Evolutionary conservation across 2,113 vertebrate genomes (phyloP).

Genomic region (Uria aalge): DNA sequence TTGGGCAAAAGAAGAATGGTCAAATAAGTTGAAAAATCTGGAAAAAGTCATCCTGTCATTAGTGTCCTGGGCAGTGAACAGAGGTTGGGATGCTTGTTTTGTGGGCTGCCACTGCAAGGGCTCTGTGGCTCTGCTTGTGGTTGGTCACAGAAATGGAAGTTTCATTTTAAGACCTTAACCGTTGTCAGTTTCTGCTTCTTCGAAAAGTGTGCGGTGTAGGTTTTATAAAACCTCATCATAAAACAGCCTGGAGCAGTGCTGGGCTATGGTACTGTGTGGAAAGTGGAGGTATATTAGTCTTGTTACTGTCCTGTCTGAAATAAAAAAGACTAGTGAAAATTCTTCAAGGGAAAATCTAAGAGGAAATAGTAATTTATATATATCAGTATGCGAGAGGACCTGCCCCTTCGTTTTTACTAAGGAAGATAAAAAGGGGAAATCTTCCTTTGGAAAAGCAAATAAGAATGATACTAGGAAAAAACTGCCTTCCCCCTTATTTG

Average conservation of each 20-base stretch:
- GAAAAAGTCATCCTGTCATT: neutral
- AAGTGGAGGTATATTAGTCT: neutral
- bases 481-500: neutral
- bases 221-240: neutral
- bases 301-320: neutral
- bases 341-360: neutral
- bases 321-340: neutral
- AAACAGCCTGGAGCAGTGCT: neutral
- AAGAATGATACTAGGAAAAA: neutral
- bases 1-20: neutral
- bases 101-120: neutral
- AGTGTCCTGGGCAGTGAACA: neutral
- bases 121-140: neutral
- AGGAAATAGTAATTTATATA: neutral
- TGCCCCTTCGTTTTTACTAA: neutral
- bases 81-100: neutral
- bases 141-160: neutral
- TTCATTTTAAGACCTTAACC: neutral
- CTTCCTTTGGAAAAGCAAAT: neutral
- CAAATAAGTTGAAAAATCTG: neutral
- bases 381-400: rapidly evolving
- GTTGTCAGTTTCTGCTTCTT: neutral
- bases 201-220: neutral
- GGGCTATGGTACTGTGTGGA: neutral
- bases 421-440: neutral